Base-by-base conservation (phyloP, 2,797 vertebrate species). In the Cryptoprocta ferox region DNA sequence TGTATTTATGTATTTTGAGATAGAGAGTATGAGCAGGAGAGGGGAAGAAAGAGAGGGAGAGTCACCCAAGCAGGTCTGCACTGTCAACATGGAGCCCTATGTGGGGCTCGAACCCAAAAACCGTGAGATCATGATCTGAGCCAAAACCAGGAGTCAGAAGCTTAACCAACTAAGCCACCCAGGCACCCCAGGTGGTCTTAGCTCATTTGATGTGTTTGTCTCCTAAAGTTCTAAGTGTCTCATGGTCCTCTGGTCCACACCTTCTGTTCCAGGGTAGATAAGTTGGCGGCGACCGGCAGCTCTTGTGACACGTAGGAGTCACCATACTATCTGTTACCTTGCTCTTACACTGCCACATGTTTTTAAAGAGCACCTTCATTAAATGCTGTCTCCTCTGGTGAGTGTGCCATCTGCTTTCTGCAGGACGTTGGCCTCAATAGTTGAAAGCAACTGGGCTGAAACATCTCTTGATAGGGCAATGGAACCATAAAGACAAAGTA, bases 131-230 rank as follows among this genome's bases (percentile, higher is more conserved):
- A 59, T 59, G 56, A 24, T 2, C 56, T 59, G 24, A 59, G 8
- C 56, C 21, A 24, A 59, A 59, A 59, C 56, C 56, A 59, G 24
- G 56, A 59, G 56, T 24, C 56, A 10, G 21, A 59, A 9, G 21
- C 56, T 59, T 53, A 53, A 5, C 50, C 15, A 24, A 59, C 56
- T 59, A 59, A 59, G 56, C 21, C 56, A 59, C 56, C 21, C 21
- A 59, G 56, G 56, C 8, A 6, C 56, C 56, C 21, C 1, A 0
- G 0, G 2, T 63, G 0, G 2, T 63, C 48, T 71, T 42, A 48
- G 15, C 42, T 92, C 16, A 30, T 61, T 50, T 37, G 30, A 61
- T 4, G 32, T 14, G 2, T 59, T 10, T 53, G 1, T 73, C 32
- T n/a, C 42, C 63, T 71, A 30, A 48, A 19, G 63, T 21, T 73